Base-by-base conservation (phyloP, 2,113 vertebrate species). In the Poecile atricapillus region DNA sequence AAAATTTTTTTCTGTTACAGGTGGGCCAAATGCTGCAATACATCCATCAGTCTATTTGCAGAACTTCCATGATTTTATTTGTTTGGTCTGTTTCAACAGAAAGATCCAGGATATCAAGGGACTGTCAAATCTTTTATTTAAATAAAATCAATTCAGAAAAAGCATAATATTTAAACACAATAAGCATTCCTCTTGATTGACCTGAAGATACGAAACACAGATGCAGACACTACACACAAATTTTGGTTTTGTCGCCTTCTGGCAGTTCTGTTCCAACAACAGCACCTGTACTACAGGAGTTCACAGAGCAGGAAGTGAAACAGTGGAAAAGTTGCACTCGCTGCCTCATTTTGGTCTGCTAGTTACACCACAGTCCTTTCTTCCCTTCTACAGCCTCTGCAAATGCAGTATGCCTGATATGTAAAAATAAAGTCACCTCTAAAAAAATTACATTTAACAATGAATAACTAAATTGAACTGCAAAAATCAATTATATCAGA, bases 181-280 rank as follows among this genome's bases (percentile, higher is more conserved):
- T 64, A 39, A 73, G 60, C 8, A 39, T 90, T 46, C 35, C 97
- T 41, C 8, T 84, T 19, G 3, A 9, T 7, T 20, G 89, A 21
- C 33, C 92, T 17, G 52, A 95, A 11, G 46, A 8, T 15, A 68
- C 43, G 13, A 20, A 58, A 88, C 7, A 15, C 43, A 44, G 15
- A 41, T 7, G 4, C 5, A 74, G 31, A 23, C 8, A 64, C 23
- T 3, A 10, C 58, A 37, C 12, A 17, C 9, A 64, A 95, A 18
- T 96, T 94, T n/a, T 96, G 88, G 79, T 50, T 71, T 47, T 97
- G 93, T 59, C 97, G 96, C 37, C 52, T 88, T 25, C 94, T 96
- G 39, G 94, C 92, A 47, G 47, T 84, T 84, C 73, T 98, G 81
- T 9, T 98, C 68, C 79, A 97, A 91, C n/a, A 97, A 39, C 37